Conservation (phyloP, 2,888 invertebrate species). For the Zygogramma bicolorata region DNA sequence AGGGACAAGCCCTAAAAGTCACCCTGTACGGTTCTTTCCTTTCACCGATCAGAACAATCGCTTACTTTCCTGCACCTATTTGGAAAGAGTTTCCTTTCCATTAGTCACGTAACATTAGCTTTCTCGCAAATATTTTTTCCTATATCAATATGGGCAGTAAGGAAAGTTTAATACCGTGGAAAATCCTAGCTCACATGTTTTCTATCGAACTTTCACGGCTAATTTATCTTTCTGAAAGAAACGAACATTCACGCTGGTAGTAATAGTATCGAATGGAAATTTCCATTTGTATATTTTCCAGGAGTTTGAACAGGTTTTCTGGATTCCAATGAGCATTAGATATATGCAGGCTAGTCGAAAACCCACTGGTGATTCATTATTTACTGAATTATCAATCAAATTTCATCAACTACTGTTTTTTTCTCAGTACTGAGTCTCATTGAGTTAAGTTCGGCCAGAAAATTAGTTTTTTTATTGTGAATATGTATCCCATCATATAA, state of each 20-base stretch:
- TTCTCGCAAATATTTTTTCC: neutral
- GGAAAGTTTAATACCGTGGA: conserved; percentile 12
- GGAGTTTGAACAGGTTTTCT: too few species aligned
- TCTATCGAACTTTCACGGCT: conserved; percentile 8
- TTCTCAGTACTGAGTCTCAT: too few species aligned
- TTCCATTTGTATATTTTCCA: too few species aligned
- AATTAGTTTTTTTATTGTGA: too few species aligned
- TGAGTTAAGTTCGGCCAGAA: too few species aligned
- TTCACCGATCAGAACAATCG: neutral
- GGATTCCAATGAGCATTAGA: too few species aligned
- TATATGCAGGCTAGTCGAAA: too few species aligned
- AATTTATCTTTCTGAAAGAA: neutral
- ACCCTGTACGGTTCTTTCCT: neutral
- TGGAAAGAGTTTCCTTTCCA: conserved; percentile 12
- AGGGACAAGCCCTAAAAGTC: too few species aligned
- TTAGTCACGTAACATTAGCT: conserved; percentile 8
- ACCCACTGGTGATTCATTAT: too few species aligned
- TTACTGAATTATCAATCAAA: too few species aligned
- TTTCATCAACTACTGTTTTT: too few species aligned
- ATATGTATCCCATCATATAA: too few species aligned
- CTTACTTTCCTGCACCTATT: neutral
- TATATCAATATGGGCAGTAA: neutral
- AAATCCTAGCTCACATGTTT: neutral
- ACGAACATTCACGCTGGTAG: neutral
- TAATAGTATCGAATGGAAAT: neutral